A percentile compares a stretch with the other conserved stretches of the same genome.
Conservation (phyloP, 2,797 vertebrate genomes). For the Scomberomorus guttatus region DNA sequence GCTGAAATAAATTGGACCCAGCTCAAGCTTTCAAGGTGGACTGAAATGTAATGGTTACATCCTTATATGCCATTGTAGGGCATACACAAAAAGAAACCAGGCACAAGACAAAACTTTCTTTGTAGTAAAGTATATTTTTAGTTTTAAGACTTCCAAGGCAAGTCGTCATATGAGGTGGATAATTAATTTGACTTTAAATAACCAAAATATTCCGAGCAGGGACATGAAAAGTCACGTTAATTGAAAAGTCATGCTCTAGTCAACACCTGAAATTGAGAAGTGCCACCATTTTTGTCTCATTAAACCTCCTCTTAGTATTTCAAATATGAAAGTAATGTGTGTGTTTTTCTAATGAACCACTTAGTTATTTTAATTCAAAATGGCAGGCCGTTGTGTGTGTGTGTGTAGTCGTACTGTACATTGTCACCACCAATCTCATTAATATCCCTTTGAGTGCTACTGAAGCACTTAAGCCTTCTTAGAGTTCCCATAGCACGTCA, state of each 20-base stretch:
- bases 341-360: not conserved
- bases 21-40: not conserved
- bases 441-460: conserved; percentile 23
- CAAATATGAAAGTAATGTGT: not conserved
- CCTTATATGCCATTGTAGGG: not conserved
- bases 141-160: too few species aligned
- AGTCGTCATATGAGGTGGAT: too few species aligned
- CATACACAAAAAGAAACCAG: not conserved
- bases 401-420: not conserved
- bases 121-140: too few species aligned
- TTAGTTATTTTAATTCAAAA: conserved; percentile 12
- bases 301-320: not conserved
- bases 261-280: not conserved
- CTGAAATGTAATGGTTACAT: not conserved
- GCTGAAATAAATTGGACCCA: not conserved
- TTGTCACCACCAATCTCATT: conserved; percentile 42
- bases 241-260: not conserved
- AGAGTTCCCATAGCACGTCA: conserved; percentile 26
- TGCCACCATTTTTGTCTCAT: not conserved
- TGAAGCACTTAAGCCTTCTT: conserved; percentile 26
- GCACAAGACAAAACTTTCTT: too few species aligned
- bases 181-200: not conserved
- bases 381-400: not conserved
- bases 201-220: not conserved
- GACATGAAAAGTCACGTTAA: not conserved